These are phyloP conservation scores for Anthrax anthrax DNA, from an alignment of 2,888 invertebrate genomes.

Conservation along the genomic window DNA sequence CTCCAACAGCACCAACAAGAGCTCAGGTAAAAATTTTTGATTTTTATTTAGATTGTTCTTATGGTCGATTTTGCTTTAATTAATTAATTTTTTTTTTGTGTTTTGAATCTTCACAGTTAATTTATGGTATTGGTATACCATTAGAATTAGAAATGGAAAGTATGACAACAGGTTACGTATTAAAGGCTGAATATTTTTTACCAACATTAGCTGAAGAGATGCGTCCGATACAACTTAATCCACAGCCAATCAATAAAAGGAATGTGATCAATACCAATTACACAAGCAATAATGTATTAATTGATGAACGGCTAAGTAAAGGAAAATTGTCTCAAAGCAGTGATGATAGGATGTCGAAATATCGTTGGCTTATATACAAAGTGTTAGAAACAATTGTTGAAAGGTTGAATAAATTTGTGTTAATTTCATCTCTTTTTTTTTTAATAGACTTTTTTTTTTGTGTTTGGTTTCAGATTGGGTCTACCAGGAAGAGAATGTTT, in stretches of 20 bases:
- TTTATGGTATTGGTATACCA: constrained; percentile 30
- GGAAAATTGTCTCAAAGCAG: background rate
- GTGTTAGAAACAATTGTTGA: constrained; percentile 43
- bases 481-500: constrained; percentile 54
- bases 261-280: constrained; percentile 4
- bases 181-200: constrained; percentile 19
- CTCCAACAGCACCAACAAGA: constrained; percentile 29
- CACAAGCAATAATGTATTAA: background rate
- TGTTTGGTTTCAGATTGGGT: constrained; percentile 39
- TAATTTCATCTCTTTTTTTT: constrained; percentile 12
- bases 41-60: too few species aligned
- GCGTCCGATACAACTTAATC: constrained; percentile 21
- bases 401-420: constrained; percentile 33
- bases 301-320: constrained; percentile 1
- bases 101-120: too few species aligned
- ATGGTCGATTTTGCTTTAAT: too few species aligned
- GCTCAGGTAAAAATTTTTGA: constrained; percentile 20
- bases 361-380: constrained; percentile 53
- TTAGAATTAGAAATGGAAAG: constrained; percentile 17
- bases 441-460: background rate
- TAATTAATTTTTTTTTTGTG: too few species aligned
- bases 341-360: constrained; percentile 14
- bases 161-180: constrained; percentile 19
- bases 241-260: constrained; percentile 15
- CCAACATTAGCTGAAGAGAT: constrained; percentile 20